Conservation (phyloP, 2,113 vertebrate genomes). For the Oriolus oriolus region DNA sequence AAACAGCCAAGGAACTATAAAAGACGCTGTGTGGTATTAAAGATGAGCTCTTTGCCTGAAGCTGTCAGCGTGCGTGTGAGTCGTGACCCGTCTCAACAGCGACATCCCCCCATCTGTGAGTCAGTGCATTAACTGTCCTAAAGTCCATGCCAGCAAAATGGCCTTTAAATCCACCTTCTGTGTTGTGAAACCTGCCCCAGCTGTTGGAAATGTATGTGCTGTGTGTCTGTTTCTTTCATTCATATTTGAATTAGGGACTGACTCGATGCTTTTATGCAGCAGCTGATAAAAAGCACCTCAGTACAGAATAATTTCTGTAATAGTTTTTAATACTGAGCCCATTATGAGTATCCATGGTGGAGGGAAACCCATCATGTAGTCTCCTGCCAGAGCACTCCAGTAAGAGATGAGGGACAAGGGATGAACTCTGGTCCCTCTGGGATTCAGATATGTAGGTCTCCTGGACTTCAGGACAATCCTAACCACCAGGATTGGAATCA, state of each 20-base stretch:
- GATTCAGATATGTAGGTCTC: neutral
- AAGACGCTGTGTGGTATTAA: no score
- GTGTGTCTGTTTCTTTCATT: neutral
- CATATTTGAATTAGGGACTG: neutral
- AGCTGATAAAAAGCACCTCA: neutral
- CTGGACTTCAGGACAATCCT: neutral
- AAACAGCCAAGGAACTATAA: no score
- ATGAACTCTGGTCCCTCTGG: neutral
- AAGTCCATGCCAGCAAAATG: rapidly evolving
- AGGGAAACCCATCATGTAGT: neutral
- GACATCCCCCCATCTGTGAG: neutral
- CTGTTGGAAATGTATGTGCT: neutral
- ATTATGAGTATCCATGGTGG: neutral
- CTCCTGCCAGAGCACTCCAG: neutral
- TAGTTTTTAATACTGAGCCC: neutral
- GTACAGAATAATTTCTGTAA: neutral
- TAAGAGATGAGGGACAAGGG: neutral
- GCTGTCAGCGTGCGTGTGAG: no score
- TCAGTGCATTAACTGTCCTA: neutral
- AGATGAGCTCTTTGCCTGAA: no score
- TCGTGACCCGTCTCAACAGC: no score
- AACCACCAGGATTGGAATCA: neutral
- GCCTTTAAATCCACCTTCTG: neutral
- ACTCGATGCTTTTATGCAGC: neutral
- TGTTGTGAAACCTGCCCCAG: neutral